These are phyloP conservation scores for Zele albiditarsus DNA, from an alignment of 2,888 invertebrate species.

Conservation along the genomic window DNA sequence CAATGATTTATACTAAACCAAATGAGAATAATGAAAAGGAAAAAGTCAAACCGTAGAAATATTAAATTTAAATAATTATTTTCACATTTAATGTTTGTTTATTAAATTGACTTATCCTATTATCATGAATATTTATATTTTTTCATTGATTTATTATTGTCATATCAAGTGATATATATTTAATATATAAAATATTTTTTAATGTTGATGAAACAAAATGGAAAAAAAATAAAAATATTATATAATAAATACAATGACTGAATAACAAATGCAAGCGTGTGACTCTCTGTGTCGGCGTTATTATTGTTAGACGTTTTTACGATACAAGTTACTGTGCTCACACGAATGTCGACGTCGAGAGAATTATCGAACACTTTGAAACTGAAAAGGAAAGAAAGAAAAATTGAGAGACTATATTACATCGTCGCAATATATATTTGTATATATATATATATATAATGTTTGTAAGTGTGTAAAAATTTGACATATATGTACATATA, in stretches of 20 bases:
- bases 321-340: slow-evolving; percentile 22
- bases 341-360: slow-evolving; percentile 28
- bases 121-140: background rate
- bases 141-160: background rate
- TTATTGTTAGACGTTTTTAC: slow-evolving; percentile 35
- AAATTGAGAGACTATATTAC: background rate
- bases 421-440: background rate
- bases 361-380: slow-evolving; percentile 32
- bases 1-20: background rate
- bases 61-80: no score
- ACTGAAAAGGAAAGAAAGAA: slow-evolving; percentile 21
- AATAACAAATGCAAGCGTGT: slow-evolving; percentile 14
- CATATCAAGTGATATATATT: no score
- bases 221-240: background rate
- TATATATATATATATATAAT: slow-evolving; percentile 5
- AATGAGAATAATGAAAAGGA: background rate
- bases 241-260: background rate
- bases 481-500: background rate
- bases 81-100: no score
- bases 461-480: background rate
- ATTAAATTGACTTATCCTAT: no score
- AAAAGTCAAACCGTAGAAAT: background rate
- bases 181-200: no score
- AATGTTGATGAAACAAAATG: background rate
- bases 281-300: slow-evolving; percentile 34